Base-by-base conservation (phyloP, 2,797 vertebrate genomes). In the Sylvia borin region DNA sequence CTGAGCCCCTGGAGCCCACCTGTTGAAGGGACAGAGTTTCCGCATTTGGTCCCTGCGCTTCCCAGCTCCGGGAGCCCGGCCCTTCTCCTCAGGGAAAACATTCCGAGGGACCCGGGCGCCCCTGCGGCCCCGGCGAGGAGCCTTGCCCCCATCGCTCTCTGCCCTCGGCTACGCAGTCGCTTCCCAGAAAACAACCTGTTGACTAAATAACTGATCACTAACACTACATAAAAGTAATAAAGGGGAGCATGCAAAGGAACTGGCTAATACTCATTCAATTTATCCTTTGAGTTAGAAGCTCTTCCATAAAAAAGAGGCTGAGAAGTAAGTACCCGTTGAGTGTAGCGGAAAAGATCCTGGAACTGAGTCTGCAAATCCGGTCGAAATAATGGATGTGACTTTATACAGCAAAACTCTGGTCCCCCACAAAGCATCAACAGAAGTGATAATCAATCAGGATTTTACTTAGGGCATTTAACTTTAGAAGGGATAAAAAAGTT, bases 1-100 rank as follows among this genome's bases (percentile, higher is more conserved):
- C 17, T 10, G 14, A 4, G 18, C 31, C 14, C 12, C 7, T 9
- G 3, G 32, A 1, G 5, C 13, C 11, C 45, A 5, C 61, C 9
- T 36, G 55, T 54, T 68, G 43, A 8, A 26, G 7, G 25, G n/a
- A 2, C 43, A 38, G 43, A 16, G 16, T 65, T 65, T 7, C 31
- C 8, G 21, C 19, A 0, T 14, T 22, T 1, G 62, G 16, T 16
- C n/a, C 6, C 57, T 2, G 60, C 36, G 1, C 14, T 26, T n/a
- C 29, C 20, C 16, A 2, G 55, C 38, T 17, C 42, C 8, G 15
- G 32, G 16, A 38, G 9, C 13, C 4, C 25, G 19, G 12, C n/a
- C 4, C 26, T 31, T 9, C 9, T 9, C n/a, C 6, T 16, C n/a
- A 0, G 7, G 47, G n/a, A 7, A 6, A 1, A 0, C 2, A 13